A percentile compares a stretch with the other conserved stretches of the same genome.
Conservation (phyloP, 2,113 vertebrate genomes). For the Oncorhynchus nerka region DNA sequence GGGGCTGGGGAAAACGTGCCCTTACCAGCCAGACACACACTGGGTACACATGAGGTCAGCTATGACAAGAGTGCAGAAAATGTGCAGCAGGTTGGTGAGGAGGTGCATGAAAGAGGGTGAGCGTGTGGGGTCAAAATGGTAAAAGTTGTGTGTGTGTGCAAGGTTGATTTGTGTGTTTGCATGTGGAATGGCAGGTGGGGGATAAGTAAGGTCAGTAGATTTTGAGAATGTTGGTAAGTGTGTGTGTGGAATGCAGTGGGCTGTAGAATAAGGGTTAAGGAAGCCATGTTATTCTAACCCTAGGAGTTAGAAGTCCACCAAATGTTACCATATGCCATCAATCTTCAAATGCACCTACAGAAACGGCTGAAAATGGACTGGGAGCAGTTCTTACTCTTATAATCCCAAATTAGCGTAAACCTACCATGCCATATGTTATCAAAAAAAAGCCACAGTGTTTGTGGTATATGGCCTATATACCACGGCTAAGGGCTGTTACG, state of each 20-base stretch:
- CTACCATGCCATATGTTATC: too few relatives aligned
- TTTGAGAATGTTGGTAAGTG: not conserved
- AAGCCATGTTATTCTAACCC: slow-evolving; percentile 43
- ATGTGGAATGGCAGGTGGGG: not conserved
- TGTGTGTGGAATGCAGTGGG: slow-evolving; percentile 9
- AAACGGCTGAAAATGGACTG: not conserved
- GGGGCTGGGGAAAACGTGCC: too few relatives aligned
- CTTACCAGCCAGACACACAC: not conserved
- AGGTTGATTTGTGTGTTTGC: not conserved
- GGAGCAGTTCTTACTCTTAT: not conserved
- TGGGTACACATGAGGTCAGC: slow-evolving; percentile 43
- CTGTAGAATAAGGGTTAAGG: slow-evolving; percentile 37
- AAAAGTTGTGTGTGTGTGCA: too few relatives aligned
- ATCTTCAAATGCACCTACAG: not conserved
- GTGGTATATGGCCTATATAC: too few relatives aligned
- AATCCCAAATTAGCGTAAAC: not conserved
- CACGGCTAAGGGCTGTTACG: too few relatives aligned
- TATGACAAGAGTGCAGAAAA: slow-evolving; percentile 51
- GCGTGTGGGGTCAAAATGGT: not conserved
- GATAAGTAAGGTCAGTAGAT: not conserved
- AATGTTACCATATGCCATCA: slow-evolving; percentile 28
- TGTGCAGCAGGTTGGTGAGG: slow-evolving; percentile 45
- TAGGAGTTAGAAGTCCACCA: slow-evolving; percentile 29
- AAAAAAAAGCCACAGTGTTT: too few relatives aligned
- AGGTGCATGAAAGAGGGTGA: not conserved